phyloP scores from a whole-genome alignment of 2,113 vertebrate genomes.

The Pterocles gutturalis region DNA sequence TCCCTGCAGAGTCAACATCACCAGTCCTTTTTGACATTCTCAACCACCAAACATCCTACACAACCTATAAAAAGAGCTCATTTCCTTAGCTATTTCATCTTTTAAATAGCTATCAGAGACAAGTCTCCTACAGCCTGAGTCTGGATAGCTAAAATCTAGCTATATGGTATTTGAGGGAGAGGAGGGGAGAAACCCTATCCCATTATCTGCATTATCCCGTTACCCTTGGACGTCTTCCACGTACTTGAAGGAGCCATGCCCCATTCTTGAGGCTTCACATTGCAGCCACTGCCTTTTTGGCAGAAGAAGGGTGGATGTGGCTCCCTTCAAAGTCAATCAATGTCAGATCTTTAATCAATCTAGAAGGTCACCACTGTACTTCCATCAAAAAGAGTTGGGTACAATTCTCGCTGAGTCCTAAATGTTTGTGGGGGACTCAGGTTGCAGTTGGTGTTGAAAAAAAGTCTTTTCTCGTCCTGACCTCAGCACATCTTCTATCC shows the following conservation, averaged over 20 bases:
- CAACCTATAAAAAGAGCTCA: constrained; percentile 35
- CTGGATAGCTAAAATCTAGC: constrained; percentile 3
- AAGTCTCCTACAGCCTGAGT: not conserved
- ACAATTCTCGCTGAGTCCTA: constrained; percentile 55
- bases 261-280: constrained; percentile 61
- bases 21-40: constrained; percentile 19
- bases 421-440: constrained; percentile 29
- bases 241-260: constrained; percentile 64
- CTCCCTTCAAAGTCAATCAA: constrained; percentile 70
- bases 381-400: constrained; percentile 33
- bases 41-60: not conserved
- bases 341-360: constrained; percentile 60
- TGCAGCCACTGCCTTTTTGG: constrained; percentile 67
- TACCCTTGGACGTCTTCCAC: constrained; percentile 69
- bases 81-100: constrained; percentile 31
- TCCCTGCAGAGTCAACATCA: constrained; percentile 4
- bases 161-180: constrained; percentile 47
- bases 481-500: constrained; percentile 20
- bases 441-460: constrained; percentile 30
- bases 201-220: constrained; percentile 61
- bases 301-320: constrained; percentile 68
- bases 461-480: constrained; percentile 9
- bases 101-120: constrained; percentile 14
- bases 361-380: constrained; percentile 28
- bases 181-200: constrained; percentile 62